phyloP scores from a whole-genome alignment of 1,140 invertebrate species.

The Platyura marginata region DNA sequence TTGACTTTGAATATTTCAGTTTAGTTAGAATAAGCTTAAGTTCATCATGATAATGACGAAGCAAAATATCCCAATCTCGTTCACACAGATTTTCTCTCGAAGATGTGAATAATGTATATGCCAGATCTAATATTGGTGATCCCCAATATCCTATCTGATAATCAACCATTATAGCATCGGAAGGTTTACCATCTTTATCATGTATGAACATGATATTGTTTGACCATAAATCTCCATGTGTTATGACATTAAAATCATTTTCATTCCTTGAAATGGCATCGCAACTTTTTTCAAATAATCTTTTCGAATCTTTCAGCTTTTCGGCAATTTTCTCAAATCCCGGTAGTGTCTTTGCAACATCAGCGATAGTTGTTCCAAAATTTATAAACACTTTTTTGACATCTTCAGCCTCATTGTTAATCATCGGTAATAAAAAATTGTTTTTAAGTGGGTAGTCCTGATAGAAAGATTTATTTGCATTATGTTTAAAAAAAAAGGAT shows the following conservation, averaged over 20 bases:
- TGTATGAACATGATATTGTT: not conserved
- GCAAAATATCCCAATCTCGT: not conserved
- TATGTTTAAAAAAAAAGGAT: not conserved
- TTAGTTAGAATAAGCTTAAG: not conserved
- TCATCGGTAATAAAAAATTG: too few relatives aligned
- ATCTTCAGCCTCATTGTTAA: not conserved
- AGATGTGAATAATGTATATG: not conserved
- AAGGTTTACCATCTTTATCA: not conserved
- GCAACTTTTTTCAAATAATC: not conserved
- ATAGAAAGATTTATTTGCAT: not conserved
- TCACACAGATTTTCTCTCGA: not conserved
- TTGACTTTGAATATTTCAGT: not conserved
- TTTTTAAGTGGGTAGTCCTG: too few relatives aligned
- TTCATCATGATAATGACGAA: not conserved
- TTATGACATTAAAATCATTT: not conserved
- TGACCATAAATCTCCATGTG: not conserved
- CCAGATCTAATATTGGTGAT: not conserved
- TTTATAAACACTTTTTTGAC: not conserved
- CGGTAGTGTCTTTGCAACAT: not conserved
- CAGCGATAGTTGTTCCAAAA: not conserved
- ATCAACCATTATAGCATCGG: not conserved
- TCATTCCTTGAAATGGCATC: not conserved
- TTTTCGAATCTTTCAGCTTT: not conserved
- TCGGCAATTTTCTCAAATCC: not conserved
- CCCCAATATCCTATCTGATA: not conserved